Evolutionary conservation across 1,140 invertebrate species (phyloP), one percentile per base, ranked within the genome.

Genomic region (Metopolophium dirhodum): DNA sequence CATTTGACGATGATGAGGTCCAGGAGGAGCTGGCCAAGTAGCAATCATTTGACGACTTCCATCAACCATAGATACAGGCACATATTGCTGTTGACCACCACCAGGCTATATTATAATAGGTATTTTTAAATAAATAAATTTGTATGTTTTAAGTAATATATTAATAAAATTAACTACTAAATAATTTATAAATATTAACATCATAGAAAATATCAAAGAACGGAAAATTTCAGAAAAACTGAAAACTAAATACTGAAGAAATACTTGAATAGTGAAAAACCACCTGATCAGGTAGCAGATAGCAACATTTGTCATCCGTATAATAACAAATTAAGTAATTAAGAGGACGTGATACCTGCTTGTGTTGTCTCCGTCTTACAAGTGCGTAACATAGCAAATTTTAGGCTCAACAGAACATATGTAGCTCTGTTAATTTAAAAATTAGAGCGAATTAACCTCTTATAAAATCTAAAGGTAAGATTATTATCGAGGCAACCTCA

Each of bases 21-120:
- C 91, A 85, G 91, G 91, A 88, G 96, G 96, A 61, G 96, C 96
- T 14, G 97, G 97, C 97, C 97, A 98, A 86, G 97, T 97, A 23
- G 97, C 97, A 94, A 97, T 94, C 97, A 97, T 97, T 95, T 97
- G 96, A 94, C 97, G 96, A 11, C 97, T 97, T 93, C 95, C 95
- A 83, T 98, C 98, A 57, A 98, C 97, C 96, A 98, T 98, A n/a
- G 98, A 98, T 9, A 98, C 98, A n/a, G 98, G 98, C 23, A 96
- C 97, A 95, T 98, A 98, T 94, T 98, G 98, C 94, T 98, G 97
- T 94, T 97, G 96, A 2, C 96, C 96, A 87, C 96, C 96, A 54
- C 96, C 96, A 94, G 95, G 94, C 83, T 94, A 93, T 37, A 90
- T 8, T 41, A 54, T 14, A 51, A 89, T 23, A 4, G 26, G 20